A percentile compares a stretch with the other conserved stretches of the same genome.
Evolutionary conservation across 2,888 invertebrate genomes (phyloP).

Genomic region (Ashinkailepas kermadecensis): DNA sequence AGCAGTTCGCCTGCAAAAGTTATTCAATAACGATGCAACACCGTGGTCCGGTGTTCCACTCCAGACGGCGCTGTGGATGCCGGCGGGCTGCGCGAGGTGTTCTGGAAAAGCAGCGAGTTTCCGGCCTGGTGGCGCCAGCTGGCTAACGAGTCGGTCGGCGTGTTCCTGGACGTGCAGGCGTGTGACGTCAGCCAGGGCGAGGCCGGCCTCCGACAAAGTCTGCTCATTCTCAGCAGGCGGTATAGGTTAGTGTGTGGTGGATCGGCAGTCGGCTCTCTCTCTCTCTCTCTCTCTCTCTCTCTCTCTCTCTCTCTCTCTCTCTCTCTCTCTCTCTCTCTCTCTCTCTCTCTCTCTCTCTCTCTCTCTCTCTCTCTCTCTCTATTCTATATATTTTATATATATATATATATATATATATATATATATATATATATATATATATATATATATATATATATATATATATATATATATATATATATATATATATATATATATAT

Average conservation of each 20-base stretch:
- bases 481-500: no score
- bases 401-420: no score
- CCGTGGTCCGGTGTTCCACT: neutral
- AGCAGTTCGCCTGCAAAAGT: neutral
- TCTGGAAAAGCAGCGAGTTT: neutral
- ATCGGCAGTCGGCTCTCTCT: no score
- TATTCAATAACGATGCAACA: neutral
- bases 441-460: no score
- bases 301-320: no score
- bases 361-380: no score
- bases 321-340: no score
- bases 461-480: no score
- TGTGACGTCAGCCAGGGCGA: neutral
- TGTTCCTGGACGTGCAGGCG: neutral
- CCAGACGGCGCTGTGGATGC: neutral
- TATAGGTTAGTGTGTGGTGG: neutral
- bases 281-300: no score
- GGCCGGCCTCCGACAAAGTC: neutral
- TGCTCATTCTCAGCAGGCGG: neutral
- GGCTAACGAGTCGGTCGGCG: conserved; percentile 2
- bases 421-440: no score
- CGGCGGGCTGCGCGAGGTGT: neutral
- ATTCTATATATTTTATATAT: no score
- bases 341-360: no score
- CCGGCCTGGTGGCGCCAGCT: conserved; percentile 10